A percentile compares a stretch with the other conserved stretches of the same genome.
phyloP scores from a whole-genome alignment of 2,888 invertebrate species.

The Parnassius mnemosyne region DNA sequence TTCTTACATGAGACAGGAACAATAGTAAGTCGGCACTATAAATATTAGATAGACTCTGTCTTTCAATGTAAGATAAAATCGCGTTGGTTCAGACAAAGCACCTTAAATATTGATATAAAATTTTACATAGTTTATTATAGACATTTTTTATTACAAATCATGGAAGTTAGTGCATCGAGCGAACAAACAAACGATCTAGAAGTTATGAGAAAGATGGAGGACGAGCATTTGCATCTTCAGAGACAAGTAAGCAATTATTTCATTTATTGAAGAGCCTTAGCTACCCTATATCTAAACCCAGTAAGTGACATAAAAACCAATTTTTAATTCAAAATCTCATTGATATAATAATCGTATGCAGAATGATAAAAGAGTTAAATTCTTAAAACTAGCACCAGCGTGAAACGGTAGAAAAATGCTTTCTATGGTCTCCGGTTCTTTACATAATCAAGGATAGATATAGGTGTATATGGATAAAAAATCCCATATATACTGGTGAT shows the following conservation, averaged over 20 bases:
- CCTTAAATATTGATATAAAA: slow-evolving; percentile 16
- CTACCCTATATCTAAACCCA: too few species aligned
- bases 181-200: slow-evolving; percentile 47
- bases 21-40: slow-evolving; percentile 19
- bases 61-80: slow-evolving; percentile 7
- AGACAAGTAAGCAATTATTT: slow-evolving; percentile 49
- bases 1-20: slow-evolving; percentile 15
- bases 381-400: too few species aligned
- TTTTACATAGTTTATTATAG: slow-evolving; percentile 14
- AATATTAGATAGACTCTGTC: slow-evolving; percentile 13
- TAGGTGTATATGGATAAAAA: too few species aligned
- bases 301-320: too few species aligned
- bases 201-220: slow-evolving; percentile 62
- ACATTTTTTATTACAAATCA: slow-evolving; percentile 12
- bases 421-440: too few species aligned
- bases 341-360: too few species aligned
- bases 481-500: too few species aligned
- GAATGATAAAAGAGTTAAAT: too few species aligned
- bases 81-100: slow-evolving; percentile 22
- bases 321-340: too few species aligned
- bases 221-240: slow-evolving; percentile 64
- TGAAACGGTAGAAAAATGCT: too few species aligned
- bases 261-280: too few species aligned
- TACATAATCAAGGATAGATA: too few species aligned
- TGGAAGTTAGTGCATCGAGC: slow-evolving; percentile 13